Percentiles rank a stretch among this genome's conserved stretches.
Conservation (phyloP, 1,140 invertebrate genomes). For the Eulimnadia texana region DNA sequence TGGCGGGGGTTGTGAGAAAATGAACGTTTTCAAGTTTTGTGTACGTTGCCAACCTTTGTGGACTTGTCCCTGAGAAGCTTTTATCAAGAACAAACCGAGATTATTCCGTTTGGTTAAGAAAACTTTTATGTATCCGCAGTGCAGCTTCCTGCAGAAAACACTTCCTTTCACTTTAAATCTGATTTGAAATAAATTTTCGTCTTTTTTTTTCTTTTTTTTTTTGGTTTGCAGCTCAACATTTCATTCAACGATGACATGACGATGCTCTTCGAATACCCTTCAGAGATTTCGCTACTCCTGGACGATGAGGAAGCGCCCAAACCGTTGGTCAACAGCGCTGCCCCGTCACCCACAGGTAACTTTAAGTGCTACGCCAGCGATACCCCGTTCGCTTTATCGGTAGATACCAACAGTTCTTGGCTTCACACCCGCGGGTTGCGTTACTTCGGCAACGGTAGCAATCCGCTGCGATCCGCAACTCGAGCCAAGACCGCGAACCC, state of each 20-base stretch:
- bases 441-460: not conserved
- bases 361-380: not conserved
- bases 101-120: too few relatives aligned
- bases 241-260: conserved; percentile 68
- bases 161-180: not conserved
- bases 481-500: too few relatives aligned
- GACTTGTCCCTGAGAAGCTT: too few relatives aligned
- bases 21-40: too few relatives aligned
- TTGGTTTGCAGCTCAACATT: conserved; percentile 50
- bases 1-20: too few relatives aligned
- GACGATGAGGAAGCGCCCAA: conserved; percentile 25
- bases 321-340: not conserved
- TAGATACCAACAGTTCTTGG: not conserved
- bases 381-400: not conserved
- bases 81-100: too few relatives aligned
- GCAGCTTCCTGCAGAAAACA: too few relatives aligned
- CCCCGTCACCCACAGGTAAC: not conserved
- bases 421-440: not conserved
- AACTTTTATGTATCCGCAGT: too few relatives aligned
- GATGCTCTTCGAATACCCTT: conserved; percentile 70
- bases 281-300: conserved; percentile 53
- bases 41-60: too few relatives aligned
- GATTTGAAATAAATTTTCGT: not conserved
- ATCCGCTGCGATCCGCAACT: too few relatives aligned
- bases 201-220: conserved; percentile 7